Conservation (phyloP, 2,797 vertebrate genomes). For the Anas acuta region DNA sequence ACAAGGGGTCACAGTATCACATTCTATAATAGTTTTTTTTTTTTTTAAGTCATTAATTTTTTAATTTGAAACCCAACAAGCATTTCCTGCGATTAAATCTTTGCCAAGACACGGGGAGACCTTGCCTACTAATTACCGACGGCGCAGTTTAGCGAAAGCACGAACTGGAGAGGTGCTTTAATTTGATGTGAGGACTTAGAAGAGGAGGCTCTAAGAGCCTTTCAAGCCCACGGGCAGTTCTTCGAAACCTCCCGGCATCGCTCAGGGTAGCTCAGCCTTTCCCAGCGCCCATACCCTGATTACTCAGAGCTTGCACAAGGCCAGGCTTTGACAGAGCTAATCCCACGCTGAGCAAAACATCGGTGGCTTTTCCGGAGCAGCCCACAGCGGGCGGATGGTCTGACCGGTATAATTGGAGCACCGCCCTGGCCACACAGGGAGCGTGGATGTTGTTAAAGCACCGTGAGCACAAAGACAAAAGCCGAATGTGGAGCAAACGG, state of each 20-base stretch:
- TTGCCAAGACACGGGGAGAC: background rate
- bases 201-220: background rate
- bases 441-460: background rate
- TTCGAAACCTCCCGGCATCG: background rate
- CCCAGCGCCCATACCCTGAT: accelerated
- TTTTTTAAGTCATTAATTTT: background rate
- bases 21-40: background rate
- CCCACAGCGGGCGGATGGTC: background rate
- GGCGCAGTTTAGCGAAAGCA: background rate
- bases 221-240: background rate
- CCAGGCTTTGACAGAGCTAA: background rate
- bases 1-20: background rate
- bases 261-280: background rate
- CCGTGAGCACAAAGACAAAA: background rate
- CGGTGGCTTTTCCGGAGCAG: background rate
- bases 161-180: background rate
- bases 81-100: background rate
- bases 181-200: background rate
- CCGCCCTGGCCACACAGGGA: no score
- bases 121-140: background rate
- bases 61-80: background rate
- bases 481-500: accelerated
- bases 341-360: background rate
- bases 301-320: background rate
- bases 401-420: background rate